phyloP scores from a whole-genome alignment of 2,797 vertebrate genomes.

The Ceryle rudis region DNA sequence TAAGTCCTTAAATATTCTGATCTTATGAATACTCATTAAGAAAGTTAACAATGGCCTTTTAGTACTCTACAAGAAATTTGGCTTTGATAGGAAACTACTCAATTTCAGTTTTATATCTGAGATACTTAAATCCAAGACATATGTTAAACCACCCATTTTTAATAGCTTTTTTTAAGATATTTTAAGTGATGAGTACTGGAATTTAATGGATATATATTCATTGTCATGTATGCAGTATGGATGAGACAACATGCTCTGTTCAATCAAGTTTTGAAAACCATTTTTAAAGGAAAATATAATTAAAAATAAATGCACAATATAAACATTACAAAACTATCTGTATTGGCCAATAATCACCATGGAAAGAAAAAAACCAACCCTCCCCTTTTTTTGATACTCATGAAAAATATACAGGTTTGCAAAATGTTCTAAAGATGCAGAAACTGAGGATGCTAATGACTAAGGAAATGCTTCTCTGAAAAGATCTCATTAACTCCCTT shows the following conservation, averaged over 20 bases:
- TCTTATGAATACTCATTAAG: background rate
- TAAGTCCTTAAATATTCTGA: background rate
- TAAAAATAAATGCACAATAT: background rate
- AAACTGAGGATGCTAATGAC: background rate
- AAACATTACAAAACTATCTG: background rate
- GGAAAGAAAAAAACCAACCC: background rate
- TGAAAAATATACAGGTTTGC: background rate
- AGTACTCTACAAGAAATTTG: background rate
- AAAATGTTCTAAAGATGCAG: background rate
- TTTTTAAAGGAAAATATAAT: background rate
- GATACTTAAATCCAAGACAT: background rate
- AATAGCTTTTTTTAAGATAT: background rate
- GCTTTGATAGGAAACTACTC: background rate
- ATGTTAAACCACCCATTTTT: background rate
- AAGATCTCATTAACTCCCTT: background rate
- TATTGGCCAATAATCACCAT: background rate
- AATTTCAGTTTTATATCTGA: background rate
- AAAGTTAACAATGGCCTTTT: background rate
- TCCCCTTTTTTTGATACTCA: background rate
- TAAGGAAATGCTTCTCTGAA: background rate
- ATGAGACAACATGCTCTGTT: background rate
- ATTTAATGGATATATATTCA: background rate
- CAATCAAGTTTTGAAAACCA: background rate
- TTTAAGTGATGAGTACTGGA: background rate
- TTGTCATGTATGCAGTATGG: background rate